phyloP scores from a whole-genome alignment of 2,888 invertebrate species.

The Anarsia innoxiella region DNA sequence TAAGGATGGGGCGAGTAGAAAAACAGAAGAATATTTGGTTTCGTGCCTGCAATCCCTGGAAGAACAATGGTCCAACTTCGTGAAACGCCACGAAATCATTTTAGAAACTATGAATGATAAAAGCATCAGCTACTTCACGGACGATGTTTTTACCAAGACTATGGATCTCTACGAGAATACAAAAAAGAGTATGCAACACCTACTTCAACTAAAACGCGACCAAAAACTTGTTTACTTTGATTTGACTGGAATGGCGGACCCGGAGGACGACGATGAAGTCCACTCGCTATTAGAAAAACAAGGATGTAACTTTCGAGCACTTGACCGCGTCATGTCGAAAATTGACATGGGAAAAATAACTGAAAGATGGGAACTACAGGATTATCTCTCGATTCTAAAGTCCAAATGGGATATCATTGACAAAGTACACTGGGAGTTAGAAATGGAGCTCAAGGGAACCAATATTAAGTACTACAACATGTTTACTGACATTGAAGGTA shows the following conservation, averaged over 20 bases:
- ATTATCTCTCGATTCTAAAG: not conserved
- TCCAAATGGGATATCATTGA: not conserved
- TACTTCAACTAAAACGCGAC: not conserved
- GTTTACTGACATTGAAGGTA: not conserved
- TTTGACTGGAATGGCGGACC: not conserved
- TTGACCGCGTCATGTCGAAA: not conserved
- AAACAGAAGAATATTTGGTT: too few species aligned
- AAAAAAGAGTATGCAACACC: not conserved
- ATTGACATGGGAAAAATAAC: not conserved
- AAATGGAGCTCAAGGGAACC: not conserved
- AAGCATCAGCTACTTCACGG: not conserved
- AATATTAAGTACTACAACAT: not conserved
- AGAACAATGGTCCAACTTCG: too few species aligned
- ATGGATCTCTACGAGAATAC: slow-evolving; percentile 1
- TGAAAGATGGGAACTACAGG: not conserved
- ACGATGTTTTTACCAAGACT: not conserved
- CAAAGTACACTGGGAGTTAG: not conserved
- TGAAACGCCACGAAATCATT: too few species aligned
- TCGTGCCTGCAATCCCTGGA: too few species aligned
- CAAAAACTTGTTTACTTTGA: not conserved
- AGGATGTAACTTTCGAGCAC: slow-evolving; percentile 4
- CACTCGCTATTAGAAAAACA: slow-evolving; percentile 8
- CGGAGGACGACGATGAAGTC: too few species aligned
- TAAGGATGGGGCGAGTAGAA: too few species aligned
- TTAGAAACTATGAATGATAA: not conserved